Evolutionary conservation across 2,113 vertebrate species (phyloP), one percentile per base, ranked within the genome.

Genomic region (Athene noctua): DNA sequence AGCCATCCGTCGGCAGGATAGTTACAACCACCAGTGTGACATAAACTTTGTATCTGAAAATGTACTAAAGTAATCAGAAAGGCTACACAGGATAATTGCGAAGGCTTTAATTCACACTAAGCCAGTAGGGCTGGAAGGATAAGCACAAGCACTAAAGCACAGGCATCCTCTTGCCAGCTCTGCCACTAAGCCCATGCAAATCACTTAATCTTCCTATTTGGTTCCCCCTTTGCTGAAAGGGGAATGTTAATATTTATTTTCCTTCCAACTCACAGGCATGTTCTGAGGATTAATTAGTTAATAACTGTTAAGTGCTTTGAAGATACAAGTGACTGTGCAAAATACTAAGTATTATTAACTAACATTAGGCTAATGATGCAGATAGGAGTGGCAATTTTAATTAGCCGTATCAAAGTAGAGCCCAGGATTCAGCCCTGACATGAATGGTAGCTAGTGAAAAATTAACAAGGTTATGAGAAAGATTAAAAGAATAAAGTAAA

Each of bases 261-360:
- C 80, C 29, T 61, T 95, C 66, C 81, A 95, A 83, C 72, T 92
- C 49, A 58, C 73, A 96, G 93, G 80, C 88, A 92, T 65, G 44
- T 92, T 83, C 73, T 70, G 92, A 96, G 83, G 89, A 92, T 97
- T 95, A 96, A 97, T 92, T 91, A 97, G 95, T 94, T 97, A 97
- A 96, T 96, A 95, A 85, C 92, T 89, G 80, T 86, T 94, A 96
- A 97, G 90, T 70, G 61, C 79, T 93, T 80, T 68, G 77, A 91
- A 92, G 88, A 95, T 51, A 83, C 72, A 93, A 97, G 83, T 63
- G 81, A 86, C 90, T 84, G 79, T 88, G 83, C 62, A 80, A 84
- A 93, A 86, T 52, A 70, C 89, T 78, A 91, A 96, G 87, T 67
- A 87, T 88, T 94, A 94, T 90, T 95, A 97, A 91, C 79, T 87